phyloP scores from a whole-genome alignment of 2,888 invertebrate species.

The Nymphalis urticae region DNA sequence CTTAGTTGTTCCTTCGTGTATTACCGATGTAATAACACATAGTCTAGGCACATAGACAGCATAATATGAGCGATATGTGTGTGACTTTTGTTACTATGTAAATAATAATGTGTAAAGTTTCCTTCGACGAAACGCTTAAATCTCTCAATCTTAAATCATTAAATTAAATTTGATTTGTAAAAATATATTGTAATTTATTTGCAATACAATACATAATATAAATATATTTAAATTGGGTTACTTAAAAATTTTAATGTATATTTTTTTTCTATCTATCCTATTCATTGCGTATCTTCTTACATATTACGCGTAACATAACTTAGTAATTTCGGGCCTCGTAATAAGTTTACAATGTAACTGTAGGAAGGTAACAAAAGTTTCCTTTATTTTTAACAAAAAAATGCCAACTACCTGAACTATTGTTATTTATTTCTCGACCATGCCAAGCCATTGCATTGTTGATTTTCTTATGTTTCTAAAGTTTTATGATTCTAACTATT shows the following conservation, averaged over 20 bases:
- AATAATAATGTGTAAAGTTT: background rate
- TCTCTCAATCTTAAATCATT: background rate
- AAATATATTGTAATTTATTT: too few species aligned
- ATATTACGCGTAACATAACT: conserved; percentile 25
- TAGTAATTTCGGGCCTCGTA: conserved; percentile 29
- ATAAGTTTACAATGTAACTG: conserved; percentile 28
- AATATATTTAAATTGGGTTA: background rate
- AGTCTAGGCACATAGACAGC: background rate
- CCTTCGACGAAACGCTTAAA: background rate
- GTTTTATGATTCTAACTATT: conserved; percentile 4
- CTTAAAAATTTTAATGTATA: background rate
- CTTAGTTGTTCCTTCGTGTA: conserved; percentile 23
- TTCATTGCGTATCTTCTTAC: conserved; percentile 13
- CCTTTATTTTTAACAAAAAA: conserved; percentile 26
- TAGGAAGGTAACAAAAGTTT: conserved; percentile 34
- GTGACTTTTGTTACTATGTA: conserved; percentile 5
- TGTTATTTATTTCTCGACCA: conserved; percentile 30
- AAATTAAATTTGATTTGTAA: too few species aligned
- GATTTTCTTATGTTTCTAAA: conserved; percentile 14
- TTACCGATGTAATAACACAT: conserved; percentile 4
- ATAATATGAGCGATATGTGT: conserved; percentile 2
- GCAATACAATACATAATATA: too few species aligned
- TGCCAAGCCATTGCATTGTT: conserved; percentile 20
- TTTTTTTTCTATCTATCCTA: background rate
- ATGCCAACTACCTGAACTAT: conserved; percentile 28